phyloP scores from a whole-genome alignment of 2,113 vertebrate species.

The Myiozetetes cayanensis region DNA sequence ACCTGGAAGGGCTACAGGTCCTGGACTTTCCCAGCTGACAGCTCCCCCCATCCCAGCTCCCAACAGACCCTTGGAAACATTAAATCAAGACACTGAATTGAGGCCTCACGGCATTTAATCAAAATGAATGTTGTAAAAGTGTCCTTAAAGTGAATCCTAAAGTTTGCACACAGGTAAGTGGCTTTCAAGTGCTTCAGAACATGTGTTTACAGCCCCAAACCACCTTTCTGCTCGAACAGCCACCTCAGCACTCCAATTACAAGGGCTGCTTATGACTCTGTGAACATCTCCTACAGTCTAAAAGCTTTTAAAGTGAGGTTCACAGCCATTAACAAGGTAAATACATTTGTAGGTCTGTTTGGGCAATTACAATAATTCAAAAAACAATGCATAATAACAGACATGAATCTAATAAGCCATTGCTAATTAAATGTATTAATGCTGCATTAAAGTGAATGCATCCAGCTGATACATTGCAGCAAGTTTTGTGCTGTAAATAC shows the following conservation, averaged over 20 bases:
- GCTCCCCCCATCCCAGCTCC: no score
- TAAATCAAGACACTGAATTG: background rate
- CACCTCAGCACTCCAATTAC: background rate
- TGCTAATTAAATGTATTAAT: constrained; percentile 37
- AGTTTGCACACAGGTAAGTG: background rate
- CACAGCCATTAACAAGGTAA: constrained; percentile 19
- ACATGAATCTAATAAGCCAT: constrained; percentile 29
- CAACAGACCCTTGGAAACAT: background rate
- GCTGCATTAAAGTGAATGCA: background rate
- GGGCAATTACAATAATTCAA: constrained; percentile 54
- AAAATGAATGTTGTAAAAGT: background rate
- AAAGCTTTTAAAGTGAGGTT: constrained; percentile 37
- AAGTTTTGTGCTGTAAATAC: background rate
- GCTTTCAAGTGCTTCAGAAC: background rate
- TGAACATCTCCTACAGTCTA: background rate
- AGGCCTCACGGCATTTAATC: background rate
- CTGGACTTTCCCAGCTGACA: no score
- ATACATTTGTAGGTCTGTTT: constrained; percentile 25
- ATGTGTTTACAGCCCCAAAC: background rate
- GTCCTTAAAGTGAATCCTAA: background rate
- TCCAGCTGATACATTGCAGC: background rate
- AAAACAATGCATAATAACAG: constrained; percentile 35
- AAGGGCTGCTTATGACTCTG: background rate
- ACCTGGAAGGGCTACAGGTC: no score
- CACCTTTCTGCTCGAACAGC: background rate